phyloP scores from a whole-genome alignment of 2,888 invertebrate species.

The Rhodophaea formosa region DNA sequence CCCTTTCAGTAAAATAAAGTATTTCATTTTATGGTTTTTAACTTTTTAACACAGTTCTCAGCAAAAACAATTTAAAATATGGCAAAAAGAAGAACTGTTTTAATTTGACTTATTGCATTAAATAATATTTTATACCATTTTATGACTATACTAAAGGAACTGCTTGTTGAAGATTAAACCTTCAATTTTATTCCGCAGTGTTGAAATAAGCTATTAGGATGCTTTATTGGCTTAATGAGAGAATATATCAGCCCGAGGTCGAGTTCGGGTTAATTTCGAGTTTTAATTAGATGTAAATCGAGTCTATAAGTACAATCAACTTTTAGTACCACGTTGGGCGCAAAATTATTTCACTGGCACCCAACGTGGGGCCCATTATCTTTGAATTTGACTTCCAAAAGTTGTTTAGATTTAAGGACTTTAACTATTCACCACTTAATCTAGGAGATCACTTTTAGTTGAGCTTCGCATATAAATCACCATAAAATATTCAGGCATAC shows the following conservation, averaged over 20 bases:
- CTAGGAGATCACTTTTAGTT: background rate
- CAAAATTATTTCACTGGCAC: conserved; percentile 1
- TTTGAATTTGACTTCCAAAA: background rate
- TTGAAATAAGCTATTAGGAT: background rate
- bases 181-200: background rate
- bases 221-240: conserved; percentile 1
- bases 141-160: no score
- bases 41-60: no score
- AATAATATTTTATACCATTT: no score
- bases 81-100: no score
- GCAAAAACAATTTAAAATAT: no score
- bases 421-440: background rate
- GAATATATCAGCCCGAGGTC: background rate
- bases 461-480: background rate
- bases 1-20: no score
- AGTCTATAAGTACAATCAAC: conserved; percentile 8
- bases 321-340: background rate
- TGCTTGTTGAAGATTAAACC: background rate
- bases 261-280: conserved; percentile 1
- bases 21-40: no score
- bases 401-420: background rate
- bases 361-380: background rate
- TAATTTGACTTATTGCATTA: no score
- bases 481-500: background rate
- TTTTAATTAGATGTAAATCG: conserved; percentile 8